A percentile compares a stretch with the other conserved stretches of the same genome.
Evolutionary conservation across 2,797 vertebrate genomes (phyloP).

Genomic region (Vespertilio murinus): DNA sequence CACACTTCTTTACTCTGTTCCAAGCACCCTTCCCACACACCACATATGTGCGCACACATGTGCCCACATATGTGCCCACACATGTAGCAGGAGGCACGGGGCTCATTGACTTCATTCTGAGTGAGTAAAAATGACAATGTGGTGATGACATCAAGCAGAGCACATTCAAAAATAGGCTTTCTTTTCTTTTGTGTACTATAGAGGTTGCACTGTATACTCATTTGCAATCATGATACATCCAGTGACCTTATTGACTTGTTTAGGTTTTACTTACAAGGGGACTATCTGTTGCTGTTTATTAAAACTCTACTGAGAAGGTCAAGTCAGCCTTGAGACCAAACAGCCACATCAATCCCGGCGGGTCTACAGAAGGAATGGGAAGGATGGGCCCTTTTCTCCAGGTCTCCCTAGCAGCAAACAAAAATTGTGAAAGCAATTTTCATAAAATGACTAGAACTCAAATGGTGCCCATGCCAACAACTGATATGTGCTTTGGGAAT

Average conservation of each 20-base stretch:
- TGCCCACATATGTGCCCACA: background rate
- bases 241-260: background rate
- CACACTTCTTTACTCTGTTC: background rate
- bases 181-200: background rate
- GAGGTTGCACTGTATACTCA: background rate
- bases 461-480: background rate
- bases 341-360: no score
- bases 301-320: background rate
- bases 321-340: background rate
- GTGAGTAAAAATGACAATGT: background rate
- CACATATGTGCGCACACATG: no score
- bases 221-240: background rate
- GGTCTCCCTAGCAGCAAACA: background rate
- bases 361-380: background rate
- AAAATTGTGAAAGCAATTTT: background rate
- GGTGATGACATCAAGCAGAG: background rate
- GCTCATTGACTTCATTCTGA: background rate
- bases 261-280: background rate
- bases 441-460: background rate
- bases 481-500: background rate
- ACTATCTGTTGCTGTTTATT: background rate
- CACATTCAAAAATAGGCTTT: background rate
- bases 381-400: background rate
- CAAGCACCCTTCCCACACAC: background rate
- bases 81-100: background rate